A percentile compares a stretch with the other conserved stretches of the same genome.
Conservation (phyloP, 1,140 invertebrate species). For the Drosophila arawakana region DNA sequence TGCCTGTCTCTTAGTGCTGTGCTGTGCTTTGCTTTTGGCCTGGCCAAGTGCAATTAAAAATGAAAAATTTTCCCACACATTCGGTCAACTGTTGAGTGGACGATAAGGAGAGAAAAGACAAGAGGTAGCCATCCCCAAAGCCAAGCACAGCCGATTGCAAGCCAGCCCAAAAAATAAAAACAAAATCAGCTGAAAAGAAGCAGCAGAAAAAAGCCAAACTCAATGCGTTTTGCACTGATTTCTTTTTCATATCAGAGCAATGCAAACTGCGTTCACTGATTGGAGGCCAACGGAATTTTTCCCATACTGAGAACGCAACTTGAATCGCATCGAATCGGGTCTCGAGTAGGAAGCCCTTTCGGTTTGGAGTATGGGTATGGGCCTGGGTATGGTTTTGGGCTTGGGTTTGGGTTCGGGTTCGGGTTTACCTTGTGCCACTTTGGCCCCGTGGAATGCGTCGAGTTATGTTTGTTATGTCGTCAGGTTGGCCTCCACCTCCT, state of each 20-base stretch:
- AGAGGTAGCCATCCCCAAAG: constrained; percentile 8
- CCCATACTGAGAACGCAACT: constrained; percentile 54
- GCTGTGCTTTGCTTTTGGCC: constrained; percentile 4
- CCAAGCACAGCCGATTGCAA: constrained; percentile 10
- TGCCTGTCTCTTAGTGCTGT: not conserved
- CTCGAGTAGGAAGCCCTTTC: constrained; percentile 27
- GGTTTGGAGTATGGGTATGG: not conserved
- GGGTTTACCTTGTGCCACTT: constrained; percentile 76
- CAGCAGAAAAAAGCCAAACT: constrained; percentile 1
- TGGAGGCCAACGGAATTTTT: constrained; percentile 81
- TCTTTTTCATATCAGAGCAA: constrained; percentile 80
- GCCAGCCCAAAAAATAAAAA: constrained; percentile 19
- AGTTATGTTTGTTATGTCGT: constrained; percentile 76
- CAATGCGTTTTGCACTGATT: constrained; percentile 65
- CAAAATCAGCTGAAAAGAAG: constrained; percentile 6
- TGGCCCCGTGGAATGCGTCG: constrained; percentile 69
- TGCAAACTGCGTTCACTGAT: constrained; percentile 77
- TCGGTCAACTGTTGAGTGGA: constrained; percentile 61
- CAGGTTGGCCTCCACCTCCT: constrained; percentile 21
- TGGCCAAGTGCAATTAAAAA: constrained; percentile 78
- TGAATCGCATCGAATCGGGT: constrained; percentile 16
- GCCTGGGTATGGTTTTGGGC: constrained; percentile 3
- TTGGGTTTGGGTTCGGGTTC: constrained; percentile 10
- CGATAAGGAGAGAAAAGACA: constrained; percentile 33
- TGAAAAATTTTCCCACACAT: constrained; percentile 83